A percentile compares a stretch with the other conserved stretches of the same genome.
These are phyloP conservation scores for Dissostichus mawsoni DNA, from an alignment of 2,113 vertebrate genomes.

Conservation along the genomic window DNA sequence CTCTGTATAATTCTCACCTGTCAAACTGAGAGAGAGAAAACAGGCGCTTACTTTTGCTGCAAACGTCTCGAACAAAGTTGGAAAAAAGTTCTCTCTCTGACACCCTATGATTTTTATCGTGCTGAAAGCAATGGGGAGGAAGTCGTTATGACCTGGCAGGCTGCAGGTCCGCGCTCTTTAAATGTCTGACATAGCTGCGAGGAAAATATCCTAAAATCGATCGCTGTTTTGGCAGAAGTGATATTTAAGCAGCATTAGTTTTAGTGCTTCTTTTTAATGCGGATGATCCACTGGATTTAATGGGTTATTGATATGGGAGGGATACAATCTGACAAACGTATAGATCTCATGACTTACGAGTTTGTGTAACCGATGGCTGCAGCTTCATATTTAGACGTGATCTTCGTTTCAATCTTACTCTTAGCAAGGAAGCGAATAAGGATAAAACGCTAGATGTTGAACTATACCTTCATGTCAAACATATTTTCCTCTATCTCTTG, in stretches of 20 bases:
- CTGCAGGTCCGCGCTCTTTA: constrained; percentile 58
- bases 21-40: constrained; percentile 60
- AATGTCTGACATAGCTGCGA: constrained; percentile 38
- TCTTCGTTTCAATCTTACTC: too few species aligned
- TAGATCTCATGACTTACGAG: too few species aligned
- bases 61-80: constrained; percentile 67
- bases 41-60: not conserved
- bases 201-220: too few species aligned
- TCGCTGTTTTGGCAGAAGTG: too few species aligned
- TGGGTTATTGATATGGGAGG: not conserved
- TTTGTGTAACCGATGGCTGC: too few species aligned
- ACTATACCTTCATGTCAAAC: too few species aligned
- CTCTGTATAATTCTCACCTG: constrained; percentile 80
- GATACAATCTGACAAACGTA: not conserved
- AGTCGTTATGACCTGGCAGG: constrained; percentile 66
- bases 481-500: too few species aligned
- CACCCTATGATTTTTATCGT: constrained; percentile 72
- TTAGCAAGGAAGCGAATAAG: too few species aligned
- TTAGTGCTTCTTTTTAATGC: not conserved
- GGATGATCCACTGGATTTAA: not conserved
- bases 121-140: constrained; percentile 50
- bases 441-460: too few species aligned
- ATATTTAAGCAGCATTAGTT: not conserved
- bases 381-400: too few species aligned
- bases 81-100: constrained; percentile 74